phyloP scores from a whole-genome alignment of 2,888 invertebrate species.

The Nomada ferruginata region DNA sequence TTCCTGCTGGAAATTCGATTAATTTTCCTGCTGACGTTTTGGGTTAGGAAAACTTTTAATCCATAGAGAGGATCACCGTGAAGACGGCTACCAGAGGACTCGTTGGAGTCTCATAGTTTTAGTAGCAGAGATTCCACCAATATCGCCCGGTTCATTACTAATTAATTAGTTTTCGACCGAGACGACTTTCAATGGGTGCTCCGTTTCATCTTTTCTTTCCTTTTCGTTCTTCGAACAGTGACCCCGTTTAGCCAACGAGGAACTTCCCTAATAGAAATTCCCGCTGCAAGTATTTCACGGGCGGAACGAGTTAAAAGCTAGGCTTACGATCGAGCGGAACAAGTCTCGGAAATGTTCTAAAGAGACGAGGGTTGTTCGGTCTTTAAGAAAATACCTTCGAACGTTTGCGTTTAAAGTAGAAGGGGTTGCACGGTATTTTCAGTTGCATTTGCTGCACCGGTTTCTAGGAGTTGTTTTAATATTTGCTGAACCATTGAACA shows the following conservation, averaged over 20 bases:
- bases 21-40: constrained; percentile 37
- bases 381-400: constrained; percentile 32
- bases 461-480: background rate
- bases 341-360: constrained; percentile 3
- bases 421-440: background rate
- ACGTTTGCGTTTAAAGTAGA: constrained; percentile 21
- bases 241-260: constrained; percentile 7
- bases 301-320: constrained; percentile 25
- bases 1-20: constrained; percentile 18
- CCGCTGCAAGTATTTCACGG: constrained; percentile 43
- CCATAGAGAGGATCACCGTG: constrained; percentile 11
- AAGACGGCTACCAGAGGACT: constrained; percentile 39
- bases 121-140: constrained; percentile 50
- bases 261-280: constrained; percentile 52
- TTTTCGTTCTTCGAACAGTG: background rate
- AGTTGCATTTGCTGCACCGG: background rate
- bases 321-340: constrained; percentile 21
- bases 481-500: background rate
- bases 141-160: constrained; percentile 56
- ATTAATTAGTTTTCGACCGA: constrained; percentile 63
- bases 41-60: constrained; percentile 51
- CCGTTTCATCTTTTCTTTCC: background rate
- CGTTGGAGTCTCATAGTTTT: constrained; percentile 37
- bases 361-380: background rate
- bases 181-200: constrained; percentile 35